phyloP scores from a whole-genome alignment of 1,140 invertebrate species.

The Wiebesia pumilae region DNA sequence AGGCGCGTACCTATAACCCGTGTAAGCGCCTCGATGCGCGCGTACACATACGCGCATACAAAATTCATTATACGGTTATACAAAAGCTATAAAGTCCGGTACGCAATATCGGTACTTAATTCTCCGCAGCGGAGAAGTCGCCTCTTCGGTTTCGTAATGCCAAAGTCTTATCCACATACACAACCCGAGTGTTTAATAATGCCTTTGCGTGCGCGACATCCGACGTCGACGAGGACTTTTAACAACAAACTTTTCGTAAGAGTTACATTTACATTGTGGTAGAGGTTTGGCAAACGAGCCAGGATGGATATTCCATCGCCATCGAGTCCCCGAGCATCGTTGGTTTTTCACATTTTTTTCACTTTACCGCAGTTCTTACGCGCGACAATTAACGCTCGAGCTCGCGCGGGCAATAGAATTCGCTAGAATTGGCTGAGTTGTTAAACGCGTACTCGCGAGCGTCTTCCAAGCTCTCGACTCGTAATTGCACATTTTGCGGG shows the following conservation, averaged over 20 bases:
- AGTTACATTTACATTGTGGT: neutral
- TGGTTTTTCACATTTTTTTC: neutral
- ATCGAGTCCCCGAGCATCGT: neutral
- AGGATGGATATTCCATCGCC: neutral
- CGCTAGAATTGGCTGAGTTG: too few species aligned
- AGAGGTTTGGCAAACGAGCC: too few species aligned
- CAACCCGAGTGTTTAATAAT: too few species aligned
- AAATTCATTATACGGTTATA: neutral
- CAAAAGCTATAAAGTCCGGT: neutral
- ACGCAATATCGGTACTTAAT: conserved; percentile 1
- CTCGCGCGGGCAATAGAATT: too few species aligned
- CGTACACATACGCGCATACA: neutral
- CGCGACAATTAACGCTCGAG: too few species aligned
- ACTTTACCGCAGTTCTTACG: neutral
- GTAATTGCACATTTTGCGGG: too few species aligned
- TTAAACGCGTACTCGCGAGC: too few species aligned
- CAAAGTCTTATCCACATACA: neutral
- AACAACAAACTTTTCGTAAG: neutral
- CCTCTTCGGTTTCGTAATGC: neutral
- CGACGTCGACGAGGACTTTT: neutral
- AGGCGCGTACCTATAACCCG: too few species aligned
- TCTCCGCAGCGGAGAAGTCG: neutral
- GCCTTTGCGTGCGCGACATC: neutral
- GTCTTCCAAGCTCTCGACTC: too few species aligned
- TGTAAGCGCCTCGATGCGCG: too few species aligned